Percentiles rank a stretch among this genome's conserved stretches.
phyloP scores from a whole-genome alignment of 1,140 invertebrate species.

The Brachionus angularis region DNA sequence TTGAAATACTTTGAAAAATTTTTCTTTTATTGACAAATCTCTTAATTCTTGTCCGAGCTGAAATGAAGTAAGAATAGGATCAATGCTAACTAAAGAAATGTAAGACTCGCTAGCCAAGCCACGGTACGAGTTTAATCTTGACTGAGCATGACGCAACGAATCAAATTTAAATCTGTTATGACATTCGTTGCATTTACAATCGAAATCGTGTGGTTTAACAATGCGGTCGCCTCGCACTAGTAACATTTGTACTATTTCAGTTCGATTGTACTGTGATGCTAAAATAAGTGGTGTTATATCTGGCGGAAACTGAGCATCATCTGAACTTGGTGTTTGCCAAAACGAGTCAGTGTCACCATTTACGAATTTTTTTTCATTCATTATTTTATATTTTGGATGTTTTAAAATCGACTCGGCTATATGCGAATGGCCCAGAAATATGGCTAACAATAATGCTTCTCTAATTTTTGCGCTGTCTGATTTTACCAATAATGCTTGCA shows the following conservation, averaged over 20 bases:
- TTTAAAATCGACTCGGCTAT: conserved; percentile 55
- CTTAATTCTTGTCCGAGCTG: conserved; percentile 62
- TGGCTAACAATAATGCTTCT: conserved; percentile 55
- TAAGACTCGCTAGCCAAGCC: conserved; percentile 60
- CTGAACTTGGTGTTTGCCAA: conserved; percentile 34
- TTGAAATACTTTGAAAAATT: conserved; percentile 31
- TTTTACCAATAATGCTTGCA: conserved; percentile 51
- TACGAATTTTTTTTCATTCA: conserved; percentile 39
- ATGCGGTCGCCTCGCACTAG: conserved; percentile 55
- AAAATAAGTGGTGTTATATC: conserved; percentile 53
- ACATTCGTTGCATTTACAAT: conserved; percentile 62
- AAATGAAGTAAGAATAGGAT: conserved; percentile 67
- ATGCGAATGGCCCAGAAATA: conserved; percentile 54
- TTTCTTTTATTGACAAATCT: conserved; percentile 35
- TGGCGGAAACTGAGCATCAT: conserved; percentile 50
- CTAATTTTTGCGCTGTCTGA: conserved; percentile 53
- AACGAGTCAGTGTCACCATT: conserved; percentile 34
- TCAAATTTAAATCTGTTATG: conserved; percentile 59
- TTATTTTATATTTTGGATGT: conserved; percentile 51
- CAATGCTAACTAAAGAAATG: conserved; percentile 65
- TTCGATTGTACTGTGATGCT: conserved; percentile 52
- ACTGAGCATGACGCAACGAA: conserved; percentile 50
- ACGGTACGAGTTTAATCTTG: conserved; percentile 54
- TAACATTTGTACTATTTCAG: conserved; percentile 52
- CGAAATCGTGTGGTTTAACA: conserved; percentile 62